These are phyloP conservation scores for Hyppa rectilinea DNA, from an alignment of 2,888 invertebrate species.

Conservation along the genomic window DNA sequence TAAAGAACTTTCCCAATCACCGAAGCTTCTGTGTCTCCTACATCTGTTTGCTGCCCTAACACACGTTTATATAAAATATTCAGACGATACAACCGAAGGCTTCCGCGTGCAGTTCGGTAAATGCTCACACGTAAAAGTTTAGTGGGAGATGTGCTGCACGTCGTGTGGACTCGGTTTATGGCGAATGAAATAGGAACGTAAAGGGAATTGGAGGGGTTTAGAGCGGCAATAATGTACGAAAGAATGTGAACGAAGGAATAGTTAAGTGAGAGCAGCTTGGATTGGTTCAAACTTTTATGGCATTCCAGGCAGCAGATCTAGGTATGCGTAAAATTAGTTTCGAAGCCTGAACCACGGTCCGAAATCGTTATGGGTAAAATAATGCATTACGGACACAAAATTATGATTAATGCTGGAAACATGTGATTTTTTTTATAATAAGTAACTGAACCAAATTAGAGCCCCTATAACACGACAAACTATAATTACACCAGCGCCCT, in stretches of 20 bases:
- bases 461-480: neutral
- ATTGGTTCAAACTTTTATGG: constrained; percentile 15
- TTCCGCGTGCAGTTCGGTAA: constrained; percentile 47
- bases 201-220: constrained; percentile 27
- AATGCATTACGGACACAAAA: too few relatives aligned
- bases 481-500: constrained; percentile 25
- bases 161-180: constrained; percentile 53
- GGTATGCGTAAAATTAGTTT: neutral
- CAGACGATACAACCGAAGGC: constrained; percentile 35
- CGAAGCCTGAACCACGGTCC: neutral
- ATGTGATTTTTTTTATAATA: too few relatives aligned
- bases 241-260: constrained; percentile 34
- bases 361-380: neutral
- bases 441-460: too few relatives aligned
- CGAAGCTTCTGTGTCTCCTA: neutral
- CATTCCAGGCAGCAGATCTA: too few relatives aligned
- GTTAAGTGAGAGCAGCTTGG: constrained; percentile 1
- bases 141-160: constrained; percentile 53
- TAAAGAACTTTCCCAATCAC: constrained; percentile 13
- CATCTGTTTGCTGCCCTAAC: constrained; percentile 3
- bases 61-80: constrained; percentile 54
- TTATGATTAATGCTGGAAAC: neutral
- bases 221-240: constrained; percentile 23
- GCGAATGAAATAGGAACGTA: constrained; percentile 56
- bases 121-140: constrained; percentile 60